Percentiles rank a stretch among this genome's conserved stretches.
Evolutionary conservation across 2,888 invertebrate species (phyloP).

Genomic region (Portevinia maculata): DNA sequence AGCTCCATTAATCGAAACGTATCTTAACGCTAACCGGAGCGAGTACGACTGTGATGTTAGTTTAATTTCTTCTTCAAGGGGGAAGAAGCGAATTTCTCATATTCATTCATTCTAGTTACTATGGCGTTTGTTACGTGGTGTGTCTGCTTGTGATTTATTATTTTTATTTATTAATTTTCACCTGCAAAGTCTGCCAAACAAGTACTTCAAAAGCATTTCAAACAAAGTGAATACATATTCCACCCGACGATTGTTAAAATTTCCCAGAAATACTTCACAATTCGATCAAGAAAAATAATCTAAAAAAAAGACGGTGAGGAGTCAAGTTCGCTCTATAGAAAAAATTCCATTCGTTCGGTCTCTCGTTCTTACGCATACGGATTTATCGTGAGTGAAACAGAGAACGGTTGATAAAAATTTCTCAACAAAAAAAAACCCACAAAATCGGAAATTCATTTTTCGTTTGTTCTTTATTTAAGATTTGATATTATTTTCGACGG

Average conservation of each 20-base stretch:
- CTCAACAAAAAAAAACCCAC: slow-evolving; percentile 45
- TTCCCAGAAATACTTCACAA: slow-evolving; percentile 14
- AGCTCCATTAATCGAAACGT: slow-evolving; percentile 22
- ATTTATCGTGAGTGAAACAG: slow-evolving; percentile 41
- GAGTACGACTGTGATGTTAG: slow-evolving; percentile 13
- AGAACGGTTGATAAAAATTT: slow-evolving; percentile 21
- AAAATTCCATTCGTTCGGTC: slow-evolving; percentile 31
- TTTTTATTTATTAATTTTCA: slow-evolving; percentile 42
- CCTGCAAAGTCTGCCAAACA: slow-evolving; percentile 28
- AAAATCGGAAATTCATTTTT: slow-evolving; percentile 31
- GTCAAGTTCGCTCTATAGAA: slow-evolving; percentile 26
- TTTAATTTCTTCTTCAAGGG: neutral
- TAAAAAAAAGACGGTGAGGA: slow-evolving; percentile 14
- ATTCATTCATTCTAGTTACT: slow-evolving; percentile 68
- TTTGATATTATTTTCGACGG: slow-evolving; percentile 24
- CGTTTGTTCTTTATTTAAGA: slow-evolving; percentile 34
- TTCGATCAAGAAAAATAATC: slow-evolving; percentile 23
- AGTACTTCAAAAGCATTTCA: slow-evolving; percentile 51
- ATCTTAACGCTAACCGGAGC: slow-evolving; percentile 16
- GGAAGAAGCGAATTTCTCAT: slow-evolving; percentile 33
- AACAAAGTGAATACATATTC: slow-evolving; percentile 20
- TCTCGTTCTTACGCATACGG: slow-evolving; percentile 43
- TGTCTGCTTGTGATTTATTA: slow-evolving; percentile 62
- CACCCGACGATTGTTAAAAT: slow-evolving; percentile 20
- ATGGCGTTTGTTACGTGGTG: slow-evolving; percentile 75